Base-by-base conservation (phyloP, 2,888 invertebrate genomes). In the Auanema sp. region DNA sequence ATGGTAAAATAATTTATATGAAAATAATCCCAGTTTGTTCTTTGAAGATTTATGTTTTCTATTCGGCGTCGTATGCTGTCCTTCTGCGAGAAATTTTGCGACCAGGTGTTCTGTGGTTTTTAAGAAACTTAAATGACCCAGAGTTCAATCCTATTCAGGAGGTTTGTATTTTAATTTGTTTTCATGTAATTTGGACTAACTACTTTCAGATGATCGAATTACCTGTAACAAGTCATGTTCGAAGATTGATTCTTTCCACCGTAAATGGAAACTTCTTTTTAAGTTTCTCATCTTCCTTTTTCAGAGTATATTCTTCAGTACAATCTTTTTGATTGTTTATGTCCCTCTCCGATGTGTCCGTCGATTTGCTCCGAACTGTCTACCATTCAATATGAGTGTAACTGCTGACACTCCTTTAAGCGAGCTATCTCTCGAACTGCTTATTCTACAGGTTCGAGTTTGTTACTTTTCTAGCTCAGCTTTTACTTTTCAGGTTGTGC, bases 101-200 rank as follows among this genome's bases (percentile, higher is more conserved):
- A 58, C 98, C 98, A 0, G 98, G 98, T 0, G 95, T 97, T 0
- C 87, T 98, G 2, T 98, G 97, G 97, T 98, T 98, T 85, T 88
- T 98, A 77, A 89, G 96, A 75, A 98, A 98, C 85, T 88, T 98
- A 64, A 98, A 98, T 85, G 97, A 98, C 86, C 97, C 98, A 0
- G 97, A 98, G 83, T 98, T 98, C 83, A 97, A 96, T 86, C 98
- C 98, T 8, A 95, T 98, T 67, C 95, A 93, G 87, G 93, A 88
- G 85, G 87, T 87, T 74, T 68, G 67, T 41, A 23, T n/a, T 44
- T 58, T n/a, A 1, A 25, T 44, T 53, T 62, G 6, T 23, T 42
- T 43, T 12, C 4, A 1, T 16, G 12, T 18, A 43, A 47, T 21
- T 8, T 6, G 47, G 12, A 18, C 23, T 16, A 5, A 1, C 8